These are phyloP conservation scores for Ophiothrix spiculata DNA, from an alignment of 35 echinoderm and acorn worm species.

Conservation along the genomic window DNA sequence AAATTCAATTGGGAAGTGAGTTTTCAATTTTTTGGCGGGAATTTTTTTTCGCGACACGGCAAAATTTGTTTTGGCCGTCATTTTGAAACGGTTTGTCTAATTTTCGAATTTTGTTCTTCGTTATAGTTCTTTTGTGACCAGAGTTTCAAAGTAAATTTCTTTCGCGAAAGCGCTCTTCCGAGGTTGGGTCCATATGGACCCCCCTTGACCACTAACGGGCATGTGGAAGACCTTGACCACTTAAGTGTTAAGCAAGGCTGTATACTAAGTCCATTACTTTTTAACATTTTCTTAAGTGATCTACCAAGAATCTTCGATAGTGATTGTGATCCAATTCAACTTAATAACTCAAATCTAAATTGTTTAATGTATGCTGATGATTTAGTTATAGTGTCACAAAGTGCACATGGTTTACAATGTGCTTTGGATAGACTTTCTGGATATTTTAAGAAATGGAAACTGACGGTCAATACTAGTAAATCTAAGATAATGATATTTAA, in stretches of 20 bases:
- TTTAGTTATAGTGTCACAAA: constrained; percentile 12
- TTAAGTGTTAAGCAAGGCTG: neutral
- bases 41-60: no score
- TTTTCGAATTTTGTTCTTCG: no score
- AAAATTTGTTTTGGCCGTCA: no score
- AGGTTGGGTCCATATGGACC: no score
- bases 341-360: neutral
- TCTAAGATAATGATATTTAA: neutral
- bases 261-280: neutral
- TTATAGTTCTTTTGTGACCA: no score
- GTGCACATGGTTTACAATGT: neutral
- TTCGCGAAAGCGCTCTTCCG: no score
- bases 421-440: neutral
- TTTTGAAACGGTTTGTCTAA: no score
- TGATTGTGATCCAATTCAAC: neutral
- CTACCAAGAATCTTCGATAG: neutral
- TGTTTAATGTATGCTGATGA: constrained; percentile 38
- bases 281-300: neutral
- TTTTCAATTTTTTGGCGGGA: no score
- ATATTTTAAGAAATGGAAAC: neutral
- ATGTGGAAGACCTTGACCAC: no score
- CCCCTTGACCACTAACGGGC: no score
- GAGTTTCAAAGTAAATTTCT: no score
- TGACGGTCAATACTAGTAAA: neutral
- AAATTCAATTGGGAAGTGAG: no score